phyloP scores from a whole-genome alignment of 1,140 invertebrate genomes.

The Orius laevigatus region DNA sequence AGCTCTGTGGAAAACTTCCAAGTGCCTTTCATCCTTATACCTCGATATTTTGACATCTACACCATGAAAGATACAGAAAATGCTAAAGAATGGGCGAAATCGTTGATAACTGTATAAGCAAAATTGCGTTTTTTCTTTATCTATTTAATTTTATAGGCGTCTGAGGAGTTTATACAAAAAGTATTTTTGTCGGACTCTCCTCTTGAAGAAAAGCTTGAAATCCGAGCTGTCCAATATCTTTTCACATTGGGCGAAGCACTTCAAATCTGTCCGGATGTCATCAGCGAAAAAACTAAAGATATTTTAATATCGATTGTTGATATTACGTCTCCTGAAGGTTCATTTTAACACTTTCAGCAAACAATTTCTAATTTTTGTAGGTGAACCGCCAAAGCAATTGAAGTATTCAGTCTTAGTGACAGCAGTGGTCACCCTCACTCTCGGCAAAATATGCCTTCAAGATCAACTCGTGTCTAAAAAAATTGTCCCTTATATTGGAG shows the following conservation, averaged over 20 bases:
- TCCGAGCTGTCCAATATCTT: background rate
- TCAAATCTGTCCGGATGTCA: conserved; percentile 3
- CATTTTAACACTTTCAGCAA: background rate
- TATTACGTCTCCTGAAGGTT: background rate
- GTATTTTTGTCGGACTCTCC: background rate
- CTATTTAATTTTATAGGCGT: background rate
- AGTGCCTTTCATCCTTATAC: conserved; percentile 16
- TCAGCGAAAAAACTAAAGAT: background rate
- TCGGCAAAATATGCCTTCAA: conserved; percentile 37
- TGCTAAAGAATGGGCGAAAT: conserved; percentile 13
- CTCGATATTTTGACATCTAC: conserved; percentile 17
- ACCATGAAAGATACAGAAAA: background rate
- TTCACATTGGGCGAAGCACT: conserved; percentile 5
- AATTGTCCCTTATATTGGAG: conserved; percentile 31
- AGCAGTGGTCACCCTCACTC: conserved; percentile 24
- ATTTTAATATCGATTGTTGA: conserved; percentile 4
- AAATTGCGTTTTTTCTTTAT: background rate
- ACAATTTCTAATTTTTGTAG: background rate
- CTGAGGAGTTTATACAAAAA: conserved; percentile 4
- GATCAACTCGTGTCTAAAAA: conserved; percentile 34
- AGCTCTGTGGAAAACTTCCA: conserved; percentile 6
- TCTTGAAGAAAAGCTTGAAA: background rate
- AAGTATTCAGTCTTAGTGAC: background rate
- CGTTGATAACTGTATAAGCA: conserved; percentile 12
- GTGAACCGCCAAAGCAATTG: background rate